Conservation (phyloP, 2,888 invertebrate genomes). For the Stenoptilia bipunctidactyla region DNA sequence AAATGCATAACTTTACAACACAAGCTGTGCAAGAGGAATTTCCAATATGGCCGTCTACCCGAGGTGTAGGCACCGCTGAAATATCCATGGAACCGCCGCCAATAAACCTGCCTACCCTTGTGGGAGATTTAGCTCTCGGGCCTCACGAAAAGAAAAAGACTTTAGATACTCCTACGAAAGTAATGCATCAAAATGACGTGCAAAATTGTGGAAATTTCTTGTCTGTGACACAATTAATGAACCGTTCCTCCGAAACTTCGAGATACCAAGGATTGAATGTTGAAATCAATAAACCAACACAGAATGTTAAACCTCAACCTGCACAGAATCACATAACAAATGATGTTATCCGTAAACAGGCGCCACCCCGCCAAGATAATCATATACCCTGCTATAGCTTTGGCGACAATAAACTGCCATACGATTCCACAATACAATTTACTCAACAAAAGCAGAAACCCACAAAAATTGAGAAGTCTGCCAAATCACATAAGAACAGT, state of each 20-base stretch:
- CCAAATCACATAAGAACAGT: conserved; percentile 51
- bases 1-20: conserved; percentile 50
- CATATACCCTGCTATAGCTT: conserved; percentile 42
- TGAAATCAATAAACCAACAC: conserved; percentile 32
- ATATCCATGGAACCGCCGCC: conserved; percentile 63
- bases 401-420: conserved; percentile 42
- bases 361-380: conserved; percentile 36
- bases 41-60: conserved; percentile 54
- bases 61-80: conserved; percentile 56
- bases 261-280: conserved; percentile 38
- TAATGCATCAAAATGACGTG: conserved; percentile 34
- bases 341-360: conserved; percentile 39
- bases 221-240: conserved; percentile 62
- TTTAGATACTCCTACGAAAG: conserved; percentile 33
- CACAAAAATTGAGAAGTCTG: conserved; percentile 42
- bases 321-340: conserved; percentile 26
- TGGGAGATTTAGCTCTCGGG: conserved; percentile 57
- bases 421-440: conserved; percentile 42
- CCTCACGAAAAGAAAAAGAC: conserved; percentile 60
- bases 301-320: conserved; percentile 35
- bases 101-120: conserved; percentile 55
- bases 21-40: conserved; percentile 51
- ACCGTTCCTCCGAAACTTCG: conserved; percentile 46
- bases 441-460: conserved; percentile 38
- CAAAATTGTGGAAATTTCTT: conserved; percentile 58